Evolutionary conservation across 2,113 vertebrate species (phyloP).

Genomic region (Ramphastos sulfuratus): DNA sequence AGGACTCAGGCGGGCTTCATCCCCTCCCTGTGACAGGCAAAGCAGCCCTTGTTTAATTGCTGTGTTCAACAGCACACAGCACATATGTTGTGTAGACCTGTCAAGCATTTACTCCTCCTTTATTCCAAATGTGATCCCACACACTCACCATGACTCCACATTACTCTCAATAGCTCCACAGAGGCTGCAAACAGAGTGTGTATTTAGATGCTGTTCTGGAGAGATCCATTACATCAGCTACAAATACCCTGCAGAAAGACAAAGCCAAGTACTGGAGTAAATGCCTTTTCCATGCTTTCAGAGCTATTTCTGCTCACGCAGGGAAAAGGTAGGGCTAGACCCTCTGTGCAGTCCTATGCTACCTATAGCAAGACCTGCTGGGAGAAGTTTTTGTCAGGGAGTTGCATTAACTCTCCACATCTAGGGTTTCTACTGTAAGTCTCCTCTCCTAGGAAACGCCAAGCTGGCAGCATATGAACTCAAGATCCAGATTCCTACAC

Average conservation of each 20-base stretch:
- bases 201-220: slow-evolving; percentile 55
- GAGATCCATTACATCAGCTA: slow-evolving; percentile 56
- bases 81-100: slow-evolving; percentile 29
- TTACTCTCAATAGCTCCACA: slow-evolving; percentile 44
- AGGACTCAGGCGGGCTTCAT: slow-evolving; percentile 31
- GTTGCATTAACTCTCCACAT: neutral
- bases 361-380: neutral
- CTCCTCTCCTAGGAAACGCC: neutral
- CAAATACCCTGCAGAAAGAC: slow-evolving; percentile 49
- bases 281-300: slow-evolving; percentile 23
- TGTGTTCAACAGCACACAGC: slow-evolving; percentile 38
- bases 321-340: neutral
- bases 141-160: slow-evolving; percentile 13
- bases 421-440: neutral
- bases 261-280: slow-evolving; percentile 48
- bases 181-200: slow-evolving; percentile 42
- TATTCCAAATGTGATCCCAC: slow-evolving; percentile 54
- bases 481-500: neutral
- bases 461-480: fast-evolving
- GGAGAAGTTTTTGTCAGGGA: neutral
- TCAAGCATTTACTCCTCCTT: slow-evolving; percentile 60
- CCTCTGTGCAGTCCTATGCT: neutral
- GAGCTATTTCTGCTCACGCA: slow-evolving; percentile 10
- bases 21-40: slow-evolving; percentile 55
- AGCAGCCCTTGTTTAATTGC: slow-evolving; percentile 68